phyloP scores from a whole-genome alignment of 2,888 invertebrate species.

The Parthenolecanium corni region DNA sequence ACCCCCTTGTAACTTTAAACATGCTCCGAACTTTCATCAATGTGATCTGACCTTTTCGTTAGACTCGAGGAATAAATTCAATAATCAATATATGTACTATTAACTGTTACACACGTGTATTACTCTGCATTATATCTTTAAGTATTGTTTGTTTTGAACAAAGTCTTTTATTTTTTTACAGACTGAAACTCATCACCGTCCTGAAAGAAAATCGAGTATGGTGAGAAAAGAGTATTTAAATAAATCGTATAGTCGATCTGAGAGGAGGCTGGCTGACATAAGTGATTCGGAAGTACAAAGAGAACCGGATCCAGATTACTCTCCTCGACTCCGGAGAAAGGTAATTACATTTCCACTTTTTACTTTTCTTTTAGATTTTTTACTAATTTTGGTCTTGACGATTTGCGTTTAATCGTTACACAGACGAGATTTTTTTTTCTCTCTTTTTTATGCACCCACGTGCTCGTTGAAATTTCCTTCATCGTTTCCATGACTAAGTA shows the following conservation, averaged over 20 bases:
- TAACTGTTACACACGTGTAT: too few species aligned
- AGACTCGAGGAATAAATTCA: too few species aligned
- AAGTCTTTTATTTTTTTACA: neutral
- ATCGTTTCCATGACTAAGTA: too few species aligned
- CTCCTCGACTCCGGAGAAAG: constrained; percentile 17
- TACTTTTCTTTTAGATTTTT: neutral
- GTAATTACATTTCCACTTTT: neutral
- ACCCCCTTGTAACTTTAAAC: too few species aligned
- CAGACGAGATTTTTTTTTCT: neutral
- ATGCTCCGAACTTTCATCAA: too few species aligned
- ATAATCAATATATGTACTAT: too few species aligned
- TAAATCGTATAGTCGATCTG: constrained; percentile 29
- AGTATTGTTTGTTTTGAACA: too few species aligned
- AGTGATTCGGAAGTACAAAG: constrained; percentile 29
- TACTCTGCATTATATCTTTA: too few species aligned
- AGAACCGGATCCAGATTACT: constrained; percentile 23
- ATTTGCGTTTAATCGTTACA: neutral
- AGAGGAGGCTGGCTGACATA: constrained; percentile 22
- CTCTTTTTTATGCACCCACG: too few species aligned
- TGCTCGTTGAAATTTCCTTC: too few species aligned
- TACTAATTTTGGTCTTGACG: neutral
- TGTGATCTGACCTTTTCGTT: too few species aligned
- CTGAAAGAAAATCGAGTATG: constrained; percentile 2
- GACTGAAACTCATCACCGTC: constrained; percentile 5
- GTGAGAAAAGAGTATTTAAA: constrained; percentile 19